phyloP scores from a whole-genome alignment of 2,113 vertebrate genomes.

The Australoheros scitulus region DNA sequence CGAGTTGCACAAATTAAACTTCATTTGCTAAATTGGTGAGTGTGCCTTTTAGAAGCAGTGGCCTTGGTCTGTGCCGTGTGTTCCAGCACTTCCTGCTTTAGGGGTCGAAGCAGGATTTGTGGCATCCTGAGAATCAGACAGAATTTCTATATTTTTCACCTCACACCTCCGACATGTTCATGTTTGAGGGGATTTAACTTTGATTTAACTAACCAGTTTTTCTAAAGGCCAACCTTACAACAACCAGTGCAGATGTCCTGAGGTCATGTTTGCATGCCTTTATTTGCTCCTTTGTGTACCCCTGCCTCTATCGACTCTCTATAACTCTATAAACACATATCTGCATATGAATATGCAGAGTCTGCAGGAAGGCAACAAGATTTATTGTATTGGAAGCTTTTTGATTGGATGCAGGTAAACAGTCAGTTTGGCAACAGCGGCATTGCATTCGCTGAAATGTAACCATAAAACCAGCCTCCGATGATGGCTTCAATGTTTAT shows the following conservation, averaged over 20 bases:
- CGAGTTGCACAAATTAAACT: fast-evolving
- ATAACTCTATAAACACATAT: not conserved
- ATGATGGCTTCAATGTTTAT: not conserved
- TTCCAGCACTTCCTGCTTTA: not conserved
- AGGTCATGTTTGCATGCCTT: not conserved
- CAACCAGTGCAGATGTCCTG: not conserved
- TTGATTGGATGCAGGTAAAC: not conserved
- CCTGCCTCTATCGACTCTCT: not conserved
- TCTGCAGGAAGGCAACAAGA: not conserved
- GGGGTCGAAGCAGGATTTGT: not conserved
- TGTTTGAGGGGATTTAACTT: not conserved
- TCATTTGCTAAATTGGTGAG: not conserved
- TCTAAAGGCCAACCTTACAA: not conserved
- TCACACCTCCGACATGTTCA: not conserved
- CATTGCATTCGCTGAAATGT: no score
- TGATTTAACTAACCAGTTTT: not conserved
- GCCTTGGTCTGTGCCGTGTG: not conserved
- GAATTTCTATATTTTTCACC: not conserved
- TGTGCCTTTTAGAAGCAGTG: not conserved
- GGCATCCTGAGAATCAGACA: no score
- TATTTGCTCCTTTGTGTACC: not conserved
- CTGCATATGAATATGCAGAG: not conserved
- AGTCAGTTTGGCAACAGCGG: no score
- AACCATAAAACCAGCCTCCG: no score
- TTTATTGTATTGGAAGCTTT: not conserved